phyloP scores from a whole-genome alignment of 1,140 invertebrate species.

The Belonocnema kinseyi region DNA sequence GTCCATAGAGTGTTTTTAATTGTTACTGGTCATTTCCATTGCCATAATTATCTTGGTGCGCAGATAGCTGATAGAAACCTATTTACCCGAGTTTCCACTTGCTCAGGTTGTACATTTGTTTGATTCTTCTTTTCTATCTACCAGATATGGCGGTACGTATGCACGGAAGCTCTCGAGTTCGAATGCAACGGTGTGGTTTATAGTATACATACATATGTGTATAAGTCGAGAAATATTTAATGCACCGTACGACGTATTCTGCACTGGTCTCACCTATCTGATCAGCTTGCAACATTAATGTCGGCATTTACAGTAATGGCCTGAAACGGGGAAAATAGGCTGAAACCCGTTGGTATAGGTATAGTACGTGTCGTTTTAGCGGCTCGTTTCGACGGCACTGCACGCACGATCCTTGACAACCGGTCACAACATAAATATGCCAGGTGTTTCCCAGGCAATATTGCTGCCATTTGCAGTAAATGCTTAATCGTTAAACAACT shows the following conservation, averaged over 20 bases:
- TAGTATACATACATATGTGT: conserved; percentile 1
- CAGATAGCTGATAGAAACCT: not conserved
- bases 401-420: conserved; percentile 38
- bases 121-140: not conserved
- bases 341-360: conserved; percentile 33
- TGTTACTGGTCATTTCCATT: no score
- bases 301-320: conserved; percentile 40
- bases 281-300: conserved; percentile 40
- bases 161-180: not conserved
- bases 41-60: no score
- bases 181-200: not conserved
- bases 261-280: conserved; percentile 20
- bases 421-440: conserved; percentile 38
- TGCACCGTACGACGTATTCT: conserved; percentile 18
- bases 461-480: not conserved
- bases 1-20: no score
- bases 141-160: not conserved
- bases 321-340: conserved; percentile 36
- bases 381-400: conserved; percentile 38
- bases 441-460: conserved; percentile 10
- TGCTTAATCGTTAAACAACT: not conserved
- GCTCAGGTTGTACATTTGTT: not conserved
- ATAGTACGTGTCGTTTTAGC: conserved; percentile 36
- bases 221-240: conserved; percentile 30
- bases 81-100: not conserved